These are phyloP conservation scores for Macrobrachium rosenbergii DNA, from an alignment of 1,140 invertebrate species.

Conservation along the genomic window DNA sequence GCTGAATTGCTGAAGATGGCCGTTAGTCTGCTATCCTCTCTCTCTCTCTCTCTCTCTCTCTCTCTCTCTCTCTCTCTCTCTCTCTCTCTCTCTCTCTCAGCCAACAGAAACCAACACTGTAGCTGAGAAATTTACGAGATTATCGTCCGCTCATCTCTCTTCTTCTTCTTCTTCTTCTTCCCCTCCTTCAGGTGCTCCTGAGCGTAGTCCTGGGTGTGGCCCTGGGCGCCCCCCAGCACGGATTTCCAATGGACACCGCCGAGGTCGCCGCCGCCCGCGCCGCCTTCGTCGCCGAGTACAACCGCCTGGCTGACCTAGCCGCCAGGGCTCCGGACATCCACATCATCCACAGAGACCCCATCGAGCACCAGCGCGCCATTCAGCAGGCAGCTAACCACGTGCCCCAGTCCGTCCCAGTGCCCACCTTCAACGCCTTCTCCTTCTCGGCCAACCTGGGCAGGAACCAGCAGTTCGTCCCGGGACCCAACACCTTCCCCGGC, in stretches of 20 bases:
- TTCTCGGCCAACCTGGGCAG: constrained; percentile 44
- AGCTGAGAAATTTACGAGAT: background rate
- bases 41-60: constrained; percentile 14
- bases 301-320: constrained; percentile 52
- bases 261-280: constrained; percentile 37
- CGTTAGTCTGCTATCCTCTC: too few relatives aligned
- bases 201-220: constrained; percentile 49
- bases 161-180: background rate
- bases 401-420: background rate
- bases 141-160: too few relatives aligned
- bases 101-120: background rate
- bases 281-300: constrained; percentile 53
- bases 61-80: constrained; percentile 20
- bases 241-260: constrained; percentile 41
- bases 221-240: constrained; percentile 32
- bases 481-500: constrained; percentile 51
- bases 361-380: background rate
- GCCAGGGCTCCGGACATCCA: constrained; percentile 48
- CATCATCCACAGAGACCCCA: constrained; percentile 45
- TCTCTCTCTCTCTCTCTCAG: constrained; percentile 13
- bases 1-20: too few relatives aligned
- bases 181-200: constrained; percentile 41
- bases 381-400: background rate
- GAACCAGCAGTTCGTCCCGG: constrained; percentile 46
- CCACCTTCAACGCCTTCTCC: constrained; percentile 54